phyloP scores from a whole-genome alignment of 2,888 invertebrate species.

The Ochropleura plecta region DNA sequence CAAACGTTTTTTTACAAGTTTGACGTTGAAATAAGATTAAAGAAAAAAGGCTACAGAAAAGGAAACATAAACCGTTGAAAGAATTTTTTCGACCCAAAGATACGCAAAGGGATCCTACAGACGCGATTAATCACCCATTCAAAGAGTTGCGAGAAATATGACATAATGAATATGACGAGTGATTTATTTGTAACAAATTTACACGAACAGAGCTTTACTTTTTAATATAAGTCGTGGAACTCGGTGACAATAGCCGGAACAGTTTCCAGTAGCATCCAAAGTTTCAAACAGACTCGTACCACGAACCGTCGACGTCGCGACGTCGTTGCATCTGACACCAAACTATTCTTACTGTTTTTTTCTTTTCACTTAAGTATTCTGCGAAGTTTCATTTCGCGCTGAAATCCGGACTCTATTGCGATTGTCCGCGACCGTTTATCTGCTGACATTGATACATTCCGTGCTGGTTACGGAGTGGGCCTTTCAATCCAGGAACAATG shows the following conservation, averaged over 20 bases:
- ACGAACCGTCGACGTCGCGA: conserved; percentile 79
- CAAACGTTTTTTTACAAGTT: conserved; percentile 49
- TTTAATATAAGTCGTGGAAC: conserved; percentile 66
- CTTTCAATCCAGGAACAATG: conserved; percentile 77
- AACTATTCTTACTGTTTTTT: conserved; percentile 80
- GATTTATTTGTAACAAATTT: conserved; percentile 51
- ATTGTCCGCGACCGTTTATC: conserved; percentile 76
- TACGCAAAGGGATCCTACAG: conserved; percentile 24
- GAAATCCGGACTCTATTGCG: conserved; percentile 73
- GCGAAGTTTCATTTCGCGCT: conserved; percentile 82
- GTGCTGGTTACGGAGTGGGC: conserved; percentile 69
- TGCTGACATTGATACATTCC: conserved; percentile 82
- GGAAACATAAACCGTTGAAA: conserved; percentile 16
- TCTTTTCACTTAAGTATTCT: conserved; percentile 83
- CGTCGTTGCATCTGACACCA: conserved; percentile 87
- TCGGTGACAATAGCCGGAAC: conserved; percentile 66
- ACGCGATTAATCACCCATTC: conserved; percentile 51
- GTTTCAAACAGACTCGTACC: conserved; percentile 81
- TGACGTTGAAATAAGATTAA: conserved; percentile 30
- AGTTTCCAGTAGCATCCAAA: conserved; percentile 72
- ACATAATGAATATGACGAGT: conserved; percentile 36
- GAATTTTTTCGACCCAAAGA: conserved; percentile 30
- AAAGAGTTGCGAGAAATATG: conserved; percentile 40
- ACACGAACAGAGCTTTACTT: conserved; percentile 46
- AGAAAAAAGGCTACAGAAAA: conserved; percentile 30